Percentiles rank a stretch among this genome's conserved stretches.
Evolutionary conservation across 2,797 vertebrate species (phyloP).

Genomic region (Alfaro cultratus): DNA sequence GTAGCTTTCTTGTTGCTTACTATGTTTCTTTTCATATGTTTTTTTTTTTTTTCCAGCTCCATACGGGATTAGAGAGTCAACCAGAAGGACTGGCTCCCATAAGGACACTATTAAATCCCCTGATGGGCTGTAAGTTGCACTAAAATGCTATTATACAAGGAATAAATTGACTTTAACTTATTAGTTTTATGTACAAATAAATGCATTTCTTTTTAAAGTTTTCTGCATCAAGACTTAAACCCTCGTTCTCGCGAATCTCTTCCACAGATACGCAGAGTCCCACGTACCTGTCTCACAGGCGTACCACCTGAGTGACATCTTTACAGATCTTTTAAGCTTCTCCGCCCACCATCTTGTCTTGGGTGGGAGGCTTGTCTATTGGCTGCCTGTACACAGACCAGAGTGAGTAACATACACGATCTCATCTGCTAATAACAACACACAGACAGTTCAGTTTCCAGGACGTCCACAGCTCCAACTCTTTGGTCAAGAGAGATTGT

Average conservation of each 20-base stretch:
- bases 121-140: constrained; percentile 85
- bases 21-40: not conserved
- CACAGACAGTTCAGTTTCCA: not conserved
- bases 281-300: constrained; percentile 90
- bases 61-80: constrained; percentile 97
- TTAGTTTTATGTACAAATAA: not conserved
- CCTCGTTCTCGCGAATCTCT: constrained; percentile 12
- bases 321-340: constrained; percentile 93
- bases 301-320: constrained; percentile 96
- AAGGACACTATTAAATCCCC: constrained; percentile 85
- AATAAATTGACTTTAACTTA: not conserved
- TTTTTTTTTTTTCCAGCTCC: constrained; percentile 81
- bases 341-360: constrained; percentile 88
- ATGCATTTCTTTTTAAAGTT: not conserved
- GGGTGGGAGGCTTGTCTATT: constrained; percentile 94
- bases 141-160: not conserved
- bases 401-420: constrained; percentile 85
- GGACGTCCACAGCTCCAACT: not conserved
- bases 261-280: constrained; percentile 84
- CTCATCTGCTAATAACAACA: not conserved
- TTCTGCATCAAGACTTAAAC: constrained; percentile 3
- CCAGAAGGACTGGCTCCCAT: constrained; percentile 91
- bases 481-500: not conserved
- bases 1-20: not conserved
- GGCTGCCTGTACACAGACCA: constrained; percentile 94